phyloP scores from a whole-genome alignment of 2,113 vertebrate species.

The Motacilla alba region DNA sequence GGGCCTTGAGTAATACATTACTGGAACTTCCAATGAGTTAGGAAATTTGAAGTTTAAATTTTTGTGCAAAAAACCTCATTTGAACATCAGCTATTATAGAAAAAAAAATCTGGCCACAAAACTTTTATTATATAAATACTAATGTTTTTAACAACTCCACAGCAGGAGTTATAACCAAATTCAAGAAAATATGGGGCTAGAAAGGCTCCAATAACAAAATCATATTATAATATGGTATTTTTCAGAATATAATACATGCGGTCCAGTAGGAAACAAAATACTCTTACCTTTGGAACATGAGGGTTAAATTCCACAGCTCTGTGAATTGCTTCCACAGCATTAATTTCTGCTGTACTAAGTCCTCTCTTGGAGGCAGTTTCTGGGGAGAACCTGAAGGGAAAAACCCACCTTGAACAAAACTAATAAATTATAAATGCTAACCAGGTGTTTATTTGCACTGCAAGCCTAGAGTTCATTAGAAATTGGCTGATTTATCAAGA shows the following conservation, averaged over 20 bases:
- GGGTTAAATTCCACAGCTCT: slow-evolving; percentile 99
- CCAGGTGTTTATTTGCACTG: not conserved
- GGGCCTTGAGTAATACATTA: not conserved
- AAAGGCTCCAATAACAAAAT: not conserved
- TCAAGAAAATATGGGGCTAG: not conserved
- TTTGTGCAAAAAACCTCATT: accelerated
- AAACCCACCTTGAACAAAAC: not conserved
- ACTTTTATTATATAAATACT: not conserved
- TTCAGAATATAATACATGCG: not conserved
- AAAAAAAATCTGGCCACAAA: not conserved
- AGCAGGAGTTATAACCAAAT: not conserved
- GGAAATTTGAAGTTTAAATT: not conserved
- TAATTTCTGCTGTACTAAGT: slow-evolving; percentile 98
- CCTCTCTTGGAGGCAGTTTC: slow-evolving; percentile 95
- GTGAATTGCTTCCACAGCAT: slow-evolving; percentile 98
- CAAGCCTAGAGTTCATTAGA: not conserved
- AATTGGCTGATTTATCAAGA: not conserved
- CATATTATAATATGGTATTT: not conserved
- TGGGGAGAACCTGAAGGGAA: slow-evolving; percentile 88
- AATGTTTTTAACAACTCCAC: not conserved
- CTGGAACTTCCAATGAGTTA: not conserved
- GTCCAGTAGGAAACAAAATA: not conserved
- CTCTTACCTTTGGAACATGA: slow-evolving; percentile 96
- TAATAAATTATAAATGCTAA: not conserved
- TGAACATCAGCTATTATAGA: not conserved